Evolutionary conservation across 2,113 vertebrate species (phyloP), one percentile per base, ranked within the genome.

Genomic region (Takifugu flavidus): DNA sequence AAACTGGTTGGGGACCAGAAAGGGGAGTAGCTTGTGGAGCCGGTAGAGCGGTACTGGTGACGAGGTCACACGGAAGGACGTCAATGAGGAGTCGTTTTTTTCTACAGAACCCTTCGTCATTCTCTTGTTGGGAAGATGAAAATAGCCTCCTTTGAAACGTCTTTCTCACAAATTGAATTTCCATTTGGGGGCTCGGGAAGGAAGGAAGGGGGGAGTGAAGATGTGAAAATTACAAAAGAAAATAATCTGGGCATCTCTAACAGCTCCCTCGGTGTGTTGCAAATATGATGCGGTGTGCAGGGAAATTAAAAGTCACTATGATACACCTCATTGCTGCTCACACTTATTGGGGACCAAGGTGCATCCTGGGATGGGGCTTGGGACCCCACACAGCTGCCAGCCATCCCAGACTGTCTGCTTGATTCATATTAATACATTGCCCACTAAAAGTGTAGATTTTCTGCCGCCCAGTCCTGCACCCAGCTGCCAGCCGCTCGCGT

Each of bases 191-290:
- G 58, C 20, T 20, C 65, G 61, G 70, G 65, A 74, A 67, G 75
- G 81, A 78, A 20, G 70, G 65, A 74, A 67, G 75, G 81, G 77
- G 20, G 20, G 20, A 20, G 20, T 20, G 20, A 20, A 84, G 78
- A 88, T 87, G 81, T 84, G 82, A 83, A 20, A 87, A 85, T 90
- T 77, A 87, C 67, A 78, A 77, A 87, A 82, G 82, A 79, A 85
- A 87, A 85, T 82, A 85, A 87, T 87, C 78, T 67, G 62, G 45
- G 68, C 66, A 83, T 81, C 82, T 70, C 72, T 78, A 75, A 69
- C 82, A 73, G 78, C 64, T 74, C 80, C 62, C 69, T 72, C 65
- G 64, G 63, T 56, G 68, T 57, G 39, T 72, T 69, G 65, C 78
- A 87, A 85, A 80, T 76, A 80, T 81, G 65, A 82, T 84, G 75